Base-by-base conservation (phyloP, 92 coral and sea anemone genomes). In the Blastomussa wellsi region DNA sequence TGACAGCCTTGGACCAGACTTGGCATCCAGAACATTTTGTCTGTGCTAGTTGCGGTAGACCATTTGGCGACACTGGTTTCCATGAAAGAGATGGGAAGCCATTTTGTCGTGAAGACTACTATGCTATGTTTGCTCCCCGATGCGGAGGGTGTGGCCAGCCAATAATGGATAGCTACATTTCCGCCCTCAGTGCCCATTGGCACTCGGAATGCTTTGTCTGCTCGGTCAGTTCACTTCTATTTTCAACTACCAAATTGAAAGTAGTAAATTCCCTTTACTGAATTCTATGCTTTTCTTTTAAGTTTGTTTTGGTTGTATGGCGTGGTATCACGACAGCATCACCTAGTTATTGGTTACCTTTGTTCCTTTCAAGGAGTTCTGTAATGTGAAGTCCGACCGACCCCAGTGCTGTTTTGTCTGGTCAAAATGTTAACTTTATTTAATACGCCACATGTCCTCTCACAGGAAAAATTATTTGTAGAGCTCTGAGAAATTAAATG, bases 11-110 rank as follows among this genome's bases (percentile, higher is more conserved):
- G 82, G 99, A 93, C 84, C 98, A 96, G 88, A 96, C 99, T 2
- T 96, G 99, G 99, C 99, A 96, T 87, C 99, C 98, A 11, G 98
- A 96, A 78, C 98, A 94, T 70, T 96, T 96, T 78, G 98, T 96
- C 49, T 96, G 99, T 84, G 93, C 94, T 7, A 91, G 93, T 83
- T 96, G 99, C 79, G 97, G 98, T 17, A 78, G 89, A 68, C 90
- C 99, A 29, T 96, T 96, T 91, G 99, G 99, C 14, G 99, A 96
- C 62, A 90, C 95, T 26, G 99, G 99, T 26, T 96, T 96, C 86
- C 99, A 96, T 82, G 99, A 96, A 79, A 89, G 99, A 73, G 99
- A 96, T 39, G 99, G 99, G 82, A 96, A 96, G 85, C 98, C 99
- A 9, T 96, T 80, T 91, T 96, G 99, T 28, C 95, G 99, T 67